Evolutionary conservation across 2,888 invertebrate species (phyloP).

Genomic region (Cheilosia grossa): DNA sequence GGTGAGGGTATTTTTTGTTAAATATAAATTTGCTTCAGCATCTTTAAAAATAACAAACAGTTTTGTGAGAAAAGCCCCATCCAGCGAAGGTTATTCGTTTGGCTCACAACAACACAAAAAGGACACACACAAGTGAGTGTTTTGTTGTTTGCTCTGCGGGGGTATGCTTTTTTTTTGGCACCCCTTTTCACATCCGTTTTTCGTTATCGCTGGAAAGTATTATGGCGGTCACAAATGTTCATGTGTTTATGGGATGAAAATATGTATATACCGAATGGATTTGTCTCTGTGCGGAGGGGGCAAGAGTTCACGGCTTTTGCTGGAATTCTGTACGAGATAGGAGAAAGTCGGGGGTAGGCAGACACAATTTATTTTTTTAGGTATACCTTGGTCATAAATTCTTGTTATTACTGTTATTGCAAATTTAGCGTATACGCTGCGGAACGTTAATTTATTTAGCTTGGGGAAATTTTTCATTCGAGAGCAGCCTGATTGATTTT

Average conservation of each 20-base stretch:
- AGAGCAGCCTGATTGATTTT: neutral
- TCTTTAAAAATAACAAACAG: neutral
- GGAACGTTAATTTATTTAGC: neutral
- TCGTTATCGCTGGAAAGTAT: conserved; percentile 44
- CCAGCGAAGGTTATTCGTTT: conserved; percentile 31
- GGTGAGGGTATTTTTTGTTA: neutral
- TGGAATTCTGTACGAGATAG: neutral
- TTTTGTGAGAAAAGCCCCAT: neutral
- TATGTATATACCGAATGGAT: conserved; percentile 7
- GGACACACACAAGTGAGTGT: conserved; percentile 27
- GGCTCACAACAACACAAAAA: conserved; percentile 24
- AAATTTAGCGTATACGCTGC: neutral
- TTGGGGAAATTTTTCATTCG: neutral
- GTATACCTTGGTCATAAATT: neutral
- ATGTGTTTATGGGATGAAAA: neutral
- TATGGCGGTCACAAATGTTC: conserved; percentile 29
- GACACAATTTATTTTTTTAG: neutral
- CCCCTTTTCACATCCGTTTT: conserved; percentile 34
- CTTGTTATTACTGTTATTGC: neutral
- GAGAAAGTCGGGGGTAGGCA: neutral
- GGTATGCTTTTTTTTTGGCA: conserved; percentile 25
- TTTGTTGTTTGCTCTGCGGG: conserved; percentile 24
- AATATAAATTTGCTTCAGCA: conserved; percentile 9
- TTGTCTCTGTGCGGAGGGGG: neutral
- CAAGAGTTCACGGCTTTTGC: conserved; percentile 33